These are phyloP conservation scores for Hiodon alosoides DNA, from an alignment of 2,113 vertebrate genomes.

Conservation along the genomic window DNA sequence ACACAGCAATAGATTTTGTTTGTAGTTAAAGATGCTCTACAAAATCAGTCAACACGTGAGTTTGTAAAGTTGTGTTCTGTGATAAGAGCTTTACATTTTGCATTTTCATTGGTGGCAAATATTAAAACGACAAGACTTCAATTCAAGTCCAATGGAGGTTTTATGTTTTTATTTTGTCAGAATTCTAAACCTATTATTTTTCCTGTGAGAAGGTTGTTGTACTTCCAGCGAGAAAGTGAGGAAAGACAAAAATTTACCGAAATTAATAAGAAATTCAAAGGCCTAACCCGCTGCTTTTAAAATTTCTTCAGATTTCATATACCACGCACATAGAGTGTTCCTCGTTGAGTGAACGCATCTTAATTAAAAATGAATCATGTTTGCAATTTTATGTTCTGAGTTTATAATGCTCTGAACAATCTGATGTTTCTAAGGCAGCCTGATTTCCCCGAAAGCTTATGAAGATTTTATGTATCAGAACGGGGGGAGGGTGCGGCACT, in stretches of 20 bases:
- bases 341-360: conserved; percentile 16
- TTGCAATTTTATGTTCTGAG: too few relatives aligned
- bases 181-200: conserved; percentile 1
- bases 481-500: neutral
- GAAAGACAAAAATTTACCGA: neutral
- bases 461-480: too few relatives aligned
- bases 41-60: too few relatives aligned
- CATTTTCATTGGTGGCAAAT: conserved; percentile 12
- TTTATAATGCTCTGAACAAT: neutral
- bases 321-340: too few relatives aligned
- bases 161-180: conserved; percentile 5
- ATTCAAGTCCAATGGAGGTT: neutral
- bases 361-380: conserved; percentile 14
- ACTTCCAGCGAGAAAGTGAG: neutral
- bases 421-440: conserved; percentile 2
- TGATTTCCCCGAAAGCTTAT: too few relatives aligned
- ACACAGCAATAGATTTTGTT: too few relatives aligned
- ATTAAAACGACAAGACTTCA: neutral
- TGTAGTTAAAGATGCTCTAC: too few relatives aligned
- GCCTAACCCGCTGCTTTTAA: conserved; percentile 27
- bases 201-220: neutral
- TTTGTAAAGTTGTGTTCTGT: neutral
- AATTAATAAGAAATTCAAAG: conserved; percentile 5
- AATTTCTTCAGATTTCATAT: too few relatives aligned
- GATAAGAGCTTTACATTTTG: conserved; percentile 17